Evolutionary conservation across 1,140 invertebrate genomes (phyloP), one percentile per base, ranked within the genome.

Genomic region (Hylaeus anthracinus): DNA sequence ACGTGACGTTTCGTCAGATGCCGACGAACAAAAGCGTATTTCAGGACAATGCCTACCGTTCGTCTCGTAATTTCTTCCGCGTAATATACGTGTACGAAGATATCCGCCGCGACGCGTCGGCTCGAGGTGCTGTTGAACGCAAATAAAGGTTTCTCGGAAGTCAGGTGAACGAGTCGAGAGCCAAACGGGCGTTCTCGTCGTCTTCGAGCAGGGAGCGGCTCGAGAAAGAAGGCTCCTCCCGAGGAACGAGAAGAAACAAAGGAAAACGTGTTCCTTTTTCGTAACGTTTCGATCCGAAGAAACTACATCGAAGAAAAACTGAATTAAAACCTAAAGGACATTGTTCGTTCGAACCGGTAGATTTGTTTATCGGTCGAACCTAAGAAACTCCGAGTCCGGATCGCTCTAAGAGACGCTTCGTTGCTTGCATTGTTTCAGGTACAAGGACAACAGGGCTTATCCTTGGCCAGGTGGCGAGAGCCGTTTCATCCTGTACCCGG

Each of bases 361-460:
- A 48, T 6, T 48, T 8, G 45, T 48, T 3, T 3, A 2, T 58
- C n/a, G 5, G 15, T 15, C 26, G 26, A 26, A 26, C 26, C 26
- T 26, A 26, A 26, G 26, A 26, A 26, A 26, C 26, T 26, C 26
- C 26, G 26, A 26, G 26, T 26, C 26, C 26, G 26, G 26, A 26
- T 26, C 26, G 26, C 26, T 26, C 26, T 67, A 37, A 67, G n/a
- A 67, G 37, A 0, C 26, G 26, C 26, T 71, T 6, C 0, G 2
- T 56, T 15, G 14, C 12, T 51, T 3, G 15, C 43, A 10, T 9
- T 61, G 66, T 94, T 94, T n/a, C 94, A 97, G 96, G 96, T 96
- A 95, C 88, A 97, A 97, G 93, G 96, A 96, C 87, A 95, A 95
- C 66, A 94, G 95, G 64, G 93, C 96, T n/a, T 97, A 97, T 90